These are phyloP conservation scores for Neogobius melanostomus DNA, from an alignment of 2,113 vertebrate species.

Conservation along the genomic window DNA sequence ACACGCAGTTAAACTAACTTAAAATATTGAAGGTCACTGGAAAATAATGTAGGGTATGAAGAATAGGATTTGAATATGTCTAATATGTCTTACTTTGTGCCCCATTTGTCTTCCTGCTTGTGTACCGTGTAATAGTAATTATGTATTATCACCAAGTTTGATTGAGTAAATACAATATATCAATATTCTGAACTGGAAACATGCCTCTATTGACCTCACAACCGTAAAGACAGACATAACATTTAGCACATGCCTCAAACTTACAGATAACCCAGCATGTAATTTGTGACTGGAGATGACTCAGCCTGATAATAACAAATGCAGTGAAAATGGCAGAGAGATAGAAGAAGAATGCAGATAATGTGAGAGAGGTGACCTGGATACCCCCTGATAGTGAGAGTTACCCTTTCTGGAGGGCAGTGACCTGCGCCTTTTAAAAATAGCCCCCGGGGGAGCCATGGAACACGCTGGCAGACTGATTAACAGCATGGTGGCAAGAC, in stretches of 20 bases:
- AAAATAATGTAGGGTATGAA: too few species aligned
- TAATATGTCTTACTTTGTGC: too few species aligned
- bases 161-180: too few species aligned
- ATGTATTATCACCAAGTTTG: too few species aligned
- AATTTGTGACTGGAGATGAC: slow-evolving; percentile 14
- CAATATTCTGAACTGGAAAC: not conserved
- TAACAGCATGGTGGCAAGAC: slow-evolving; percentile 38
- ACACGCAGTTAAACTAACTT: too few species aligned
- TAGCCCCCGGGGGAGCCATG: slow-evolving; percentile 40
- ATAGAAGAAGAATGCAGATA: slow-evolving; percentile 39
- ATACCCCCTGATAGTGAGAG: slow-evolving; percentile 59
- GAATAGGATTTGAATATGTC: too few species aligned
- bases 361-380: slow-evolving; percentile 15
- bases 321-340: slow-evolving; percentile 1
- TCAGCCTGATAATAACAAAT: slow-evolving; percentile 19
- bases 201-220: not conserved
- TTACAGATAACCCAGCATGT: slow-evolving; percentile 12
- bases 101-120: too few species aligned
- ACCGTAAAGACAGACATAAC: slow-evolving; percentile 13
- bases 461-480: slow-evolving; percentile 26
- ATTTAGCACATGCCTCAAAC: slow-evolving; percentile 6
- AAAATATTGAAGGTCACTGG: too few species aligned
- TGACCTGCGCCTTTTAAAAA: slow-evolving; percentile 45
- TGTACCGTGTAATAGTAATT: too few species aligned
- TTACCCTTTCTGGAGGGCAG: slow-evolving; percentile 55